phyloP scores from a whole-genome alignment of 2,797 vertebrate genomes.

The Ctenosaura bakeri region DNA sequence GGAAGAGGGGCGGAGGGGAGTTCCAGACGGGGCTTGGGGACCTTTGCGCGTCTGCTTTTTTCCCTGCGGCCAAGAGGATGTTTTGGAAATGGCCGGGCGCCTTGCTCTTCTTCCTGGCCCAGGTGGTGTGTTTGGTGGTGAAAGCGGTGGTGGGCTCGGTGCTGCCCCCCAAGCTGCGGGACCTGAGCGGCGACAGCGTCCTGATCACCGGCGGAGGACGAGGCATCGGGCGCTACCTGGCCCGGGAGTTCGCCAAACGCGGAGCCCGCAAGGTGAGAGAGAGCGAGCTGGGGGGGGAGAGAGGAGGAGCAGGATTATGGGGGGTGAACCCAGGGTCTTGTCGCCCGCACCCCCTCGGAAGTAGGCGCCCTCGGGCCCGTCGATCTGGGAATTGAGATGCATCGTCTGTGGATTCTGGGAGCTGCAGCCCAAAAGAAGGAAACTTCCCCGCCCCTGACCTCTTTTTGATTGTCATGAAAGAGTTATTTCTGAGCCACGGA shows the following conservation, averaged over 20 bases:
- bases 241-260: conserved; percentile 90
- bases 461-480: no score
- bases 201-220: conserved; percentile 96
- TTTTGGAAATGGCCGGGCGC: conserved; percentile 87
- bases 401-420: not conserved
- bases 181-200: conserved; percentile 89
- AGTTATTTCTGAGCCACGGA: no score
- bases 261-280: conserved; percentile 91
- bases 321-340: not conserved
- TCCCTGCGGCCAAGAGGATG: conserved; percentile 81
- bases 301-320: fast-evolving
- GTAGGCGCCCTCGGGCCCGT: not conserved
- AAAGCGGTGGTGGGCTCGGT: conserved; percentile 83
- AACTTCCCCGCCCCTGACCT: no score
- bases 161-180: conserved; percentile 86
- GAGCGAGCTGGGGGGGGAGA: not conserved
- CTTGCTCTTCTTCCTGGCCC: conserved; percentile 88
- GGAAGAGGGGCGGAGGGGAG: conserved; percentile 27
- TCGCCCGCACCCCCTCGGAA: not conserved
- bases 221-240: conserved; percentile 96
- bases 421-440: not conserved
- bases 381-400: not conserved
- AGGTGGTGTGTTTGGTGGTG: conserved; percentile 84
- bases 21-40: not conserved
- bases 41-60: no score